Conservation (phyloP, 2,888 invertebrate genomes). For the Marronus borbonicus region DNA sequence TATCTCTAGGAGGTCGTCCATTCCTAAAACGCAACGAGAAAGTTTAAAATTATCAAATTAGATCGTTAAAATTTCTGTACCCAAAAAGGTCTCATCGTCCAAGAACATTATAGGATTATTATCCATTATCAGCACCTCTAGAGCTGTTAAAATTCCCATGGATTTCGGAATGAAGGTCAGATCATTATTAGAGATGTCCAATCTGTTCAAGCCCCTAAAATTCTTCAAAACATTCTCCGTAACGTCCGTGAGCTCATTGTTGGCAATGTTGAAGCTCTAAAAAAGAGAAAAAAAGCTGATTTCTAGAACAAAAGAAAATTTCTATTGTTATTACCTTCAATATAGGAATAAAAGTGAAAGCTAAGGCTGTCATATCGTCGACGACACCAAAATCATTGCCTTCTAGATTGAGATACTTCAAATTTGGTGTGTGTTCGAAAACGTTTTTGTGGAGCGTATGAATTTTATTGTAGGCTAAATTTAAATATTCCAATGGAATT, state of each 20-base stretch:
- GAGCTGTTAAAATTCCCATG: conserved; percentile 72
- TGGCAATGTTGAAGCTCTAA: conserved; percentile 66
- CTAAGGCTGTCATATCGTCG: conserved; percentile 74
- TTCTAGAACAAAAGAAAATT: too few species aligned
- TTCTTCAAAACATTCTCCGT: conserved; percentile 73
- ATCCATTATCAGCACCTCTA: conserved; percentile 76
- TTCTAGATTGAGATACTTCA: conserved; percentile 75
- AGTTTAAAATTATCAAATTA: conserved; percentile 3
- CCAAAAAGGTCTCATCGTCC: conserved; percentile 75
- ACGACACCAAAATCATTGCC: conserved; percentile 77
- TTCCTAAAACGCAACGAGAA: conserved; percentile 66
- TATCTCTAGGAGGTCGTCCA: conserved; percentile 73
- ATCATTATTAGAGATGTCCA: conserved; percentile 76
- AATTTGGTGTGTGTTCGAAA: conserved; percentile 77
- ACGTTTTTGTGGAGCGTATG: conserved; percentile 75
- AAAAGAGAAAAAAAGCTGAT: conserved; percentile 55
- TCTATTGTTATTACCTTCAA: conserved; percentile 71
- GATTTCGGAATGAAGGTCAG: conserved; percentile 75
- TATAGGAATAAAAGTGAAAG: conserved; percentile 66
- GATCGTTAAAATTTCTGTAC: conserved; percentile 64
- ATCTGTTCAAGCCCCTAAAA: conserved; percentile 71
- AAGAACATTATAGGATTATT: conserved; percentile 76
- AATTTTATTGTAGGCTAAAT: conserved; percentile 78
- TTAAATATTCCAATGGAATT: conserved; percentile 74
- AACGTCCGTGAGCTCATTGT: conserved; percentile 75